A percentile compares a stretch with the other conserved stretches of the same genome.
phyloP scores from a whole-genome alignment of 2,113 vertebrate genomes.

The Struthidea cinerea region DNA sequence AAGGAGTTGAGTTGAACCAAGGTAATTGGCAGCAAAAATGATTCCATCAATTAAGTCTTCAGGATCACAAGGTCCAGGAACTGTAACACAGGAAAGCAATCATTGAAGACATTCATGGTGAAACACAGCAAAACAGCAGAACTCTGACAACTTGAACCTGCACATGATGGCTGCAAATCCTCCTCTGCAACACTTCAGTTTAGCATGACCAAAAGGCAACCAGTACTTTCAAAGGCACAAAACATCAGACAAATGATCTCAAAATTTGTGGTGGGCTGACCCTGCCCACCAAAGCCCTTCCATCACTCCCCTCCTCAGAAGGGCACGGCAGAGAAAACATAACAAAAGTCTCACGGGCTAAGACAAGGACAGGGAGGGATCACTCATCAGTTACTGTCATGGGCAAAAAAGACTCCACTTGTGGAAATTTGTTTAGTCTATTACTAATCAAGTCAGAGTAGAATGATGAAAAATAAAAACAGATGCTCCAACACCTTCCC shows the following conservation, averaged over 20 bases:
- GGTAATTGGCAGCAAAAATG: constrained; percentile 96
- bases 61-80: constrained; percentile 96
- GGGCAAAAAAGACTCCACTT: neutral
- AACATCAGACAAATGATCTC: neutral
- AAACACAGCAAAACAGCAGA: neutral
- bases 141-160: neutral
- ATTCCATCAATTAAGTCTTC: constrained; percentile 98
- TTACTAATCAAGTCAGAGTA: neutral
- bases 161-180: neutral
- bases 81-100: constrained; percentile 68
- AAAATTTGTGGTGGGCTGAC: neutral
- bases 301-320: neutral
- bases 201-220: neutral
- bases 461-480: neutral
- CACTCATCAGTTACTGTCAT: neutral
- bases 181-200: neutral
- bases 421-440: neutral
- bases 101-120: neutral
- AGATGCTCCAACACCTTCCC: neutral
- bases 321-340: neutral
- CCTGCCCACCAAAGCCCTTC: neutral
- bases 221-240: neutral
- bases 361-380: neutral
- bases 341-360: fast-evolving
- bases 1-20: constrained; percentile 94